These are phyloP conservation scores for Pangasianodon gigas DNA, from an alignment of 2,113 vertebrate species.

Conservation along the genomic window DNA sequence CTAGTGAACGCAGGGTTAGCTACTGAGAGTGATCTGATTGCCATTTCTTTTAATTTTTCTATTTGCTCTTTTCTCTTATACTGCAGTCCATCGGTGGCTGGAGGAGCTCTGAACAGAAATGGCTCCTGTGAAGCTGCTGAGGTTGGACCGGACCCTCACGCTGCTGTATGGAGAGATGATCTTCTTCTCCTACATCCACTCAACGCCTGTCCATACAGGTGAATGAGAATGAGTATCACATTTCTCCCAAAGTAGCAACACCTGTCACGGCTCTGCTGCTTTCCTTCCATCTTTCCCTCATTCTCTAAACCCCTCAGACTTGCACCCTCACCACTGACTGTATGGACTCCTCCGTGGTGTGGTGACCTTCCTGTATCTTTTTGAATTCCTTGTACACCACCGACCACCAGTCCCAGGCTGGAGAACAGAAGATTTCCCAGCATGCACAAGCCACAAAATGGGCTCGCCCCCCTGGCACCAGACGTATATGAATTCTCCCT, in stretches of 20 bases:
- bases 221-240: conserved; percentile 31
- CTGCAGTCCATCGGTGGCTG: not conserved
- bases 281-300: not conserved
- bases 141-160: conserved; percentile 46
- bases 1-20: not conserved
- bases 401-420: not conserved
- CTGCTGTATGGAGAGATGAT: conserved; percentile 55
- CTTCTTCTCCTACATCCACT: conserved; percentile 2
- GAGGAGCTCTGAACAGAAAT: conserved; percentile 40
- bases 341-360: conserved; percentile 42
- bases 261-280: not conserved
- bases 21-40: not conserved
- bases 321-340: not conserved
- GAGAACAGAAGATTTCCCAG: conserved; percentile 39
- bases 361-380: conserved; percentile 9
- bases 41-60: not conserved
- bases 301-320: not conserved
- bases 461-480: conserved; percentile 43
- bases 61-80: not conserved
- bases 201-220: conserved; percentile 39
- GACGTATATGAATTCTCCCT: conserved; percentile 63
- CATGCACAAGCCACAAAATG: conserved; percentile 63
- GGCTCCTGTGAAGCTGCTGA: conserved; percentile 36
- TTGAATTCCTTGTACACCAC: not conserved
- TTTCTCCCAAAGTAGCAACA: conserved; percentile 11